Conservation (phyloP, 1,140 invertebrate genomes). For the Bombyx mori region ASM3026992v2 NC_085115.1:2077001-2077500, state of each 20-base stretch:
- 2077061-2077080: no score
- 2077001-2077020: no score
- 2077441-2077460: no score
- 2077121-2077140: no score
- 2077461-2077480: no score
- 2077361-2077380: slow-evolving; percentile 36
- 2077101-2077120: no score
- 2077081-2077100: no score
- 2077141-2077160: no score
- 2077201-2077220: neutral
- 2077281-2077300: slow-evolving; percentile 27
- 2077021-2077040: no score
- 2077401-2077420: slow-evolving; percentile 27
- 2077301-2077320: slow-evolving; percentile 36
- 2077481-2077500: no score
- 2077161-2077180: no score
- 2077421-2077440: neutral
- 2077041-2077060: no score
- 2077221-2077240: neutral
- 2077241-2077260: slow-evolving; percentile 30
- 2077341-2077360: slow-evolving; percentile 29
- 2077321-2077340: slow-evolving; percentile 35
- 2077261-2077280: slow-evolving; percentile 40
- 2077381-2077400: slow-evolving; percentile 32
- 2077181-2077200: neutral